Evolutionary conservation across 37 sponge, comb jelly and placozoan genomes (phyloP).

Genomic region (Geodia barretti): DNA sequence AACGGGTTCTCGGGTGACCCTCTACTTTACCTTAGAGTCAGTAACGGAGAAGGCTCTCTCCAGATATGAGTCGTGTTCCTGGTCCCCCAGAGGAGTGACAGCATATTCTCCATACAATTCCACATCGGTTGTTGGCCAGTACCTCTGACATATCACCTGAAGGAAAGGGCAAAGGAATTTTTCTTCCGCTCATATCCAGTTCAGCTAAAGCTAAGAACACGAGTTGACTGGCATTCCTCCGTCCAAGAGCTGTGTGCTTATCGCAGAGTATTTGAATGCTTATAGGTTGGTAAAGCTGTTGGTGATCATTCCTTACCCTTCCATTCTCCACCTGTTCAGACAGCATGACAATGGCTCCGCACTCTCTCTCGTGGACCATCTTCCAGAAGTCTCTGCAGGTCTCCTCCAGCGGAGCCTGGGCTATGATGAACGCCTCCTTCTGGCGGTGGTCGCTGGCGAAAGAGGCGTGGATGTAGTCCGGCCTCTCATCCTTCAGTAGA

Average conservation of each 20-base stretch:
- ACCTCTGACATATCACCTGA: conserved; percentile 47
- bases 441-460: not conserved
- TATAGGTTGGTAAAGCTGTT: no score
- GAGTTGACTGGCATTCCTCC: no score
- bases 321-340: not conserved
- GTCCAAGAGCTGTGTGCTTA: no score
- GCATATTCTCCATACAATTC: conserved; percentile 43
- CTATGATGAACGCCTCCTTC: conserved; percentile 6
- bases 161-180: no score
- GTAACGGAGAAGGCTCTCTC: conserved; percentile 29
- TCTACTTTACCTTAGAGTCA: conserved; percentile 34
- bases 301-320: conserved; percentile 4
- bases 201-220: no score
- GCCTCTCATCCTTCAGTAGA: not conserved
- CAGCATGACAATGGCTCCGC: conserved; percentile 3
- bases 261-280: no score
- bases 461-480: conserved; percentile 24
- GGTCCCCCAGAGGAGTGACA: conserved; percentile 5
- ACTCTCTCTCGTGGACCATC: conserved; percentile 20
- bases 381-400: conserved; percentile 25
- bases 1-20: not conserved
- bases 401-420: conserved; percentile 9
- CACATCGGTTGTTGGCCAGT: conserved; percentile 25
- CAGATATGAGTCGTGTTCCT: conserved; percentile 15
- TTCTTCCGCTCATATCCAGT: no score